Conservation (phyloP, 2,113 vertebrate genomes). For the Oncorhynchus tshawytscha region DNA sequence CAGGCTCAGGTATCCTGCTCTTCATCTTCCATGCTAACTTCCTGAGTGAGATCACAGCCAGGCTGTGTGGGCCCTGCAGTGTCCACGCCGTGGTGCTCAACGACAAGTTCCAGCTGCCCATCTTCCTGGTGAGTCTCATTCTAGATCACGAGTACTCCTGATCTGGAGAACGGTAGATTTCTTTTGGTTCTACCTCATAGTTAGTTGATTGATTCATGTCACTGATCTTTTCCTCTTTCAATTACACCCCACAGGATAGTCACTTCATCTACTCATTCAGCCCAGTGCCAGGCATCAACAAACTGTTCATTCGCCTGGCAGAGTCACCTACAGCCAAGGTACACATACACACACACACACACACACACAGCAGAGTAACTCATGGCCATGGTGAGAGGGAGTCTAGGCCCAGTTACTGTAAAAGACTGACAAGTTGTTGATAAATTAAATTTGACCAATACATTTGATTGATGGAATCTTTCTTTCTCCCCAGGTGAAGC, state of each 20-base stretch:
- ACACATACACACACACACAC: not conserved
- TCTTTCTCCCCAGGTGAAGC: slow-evolving; percentile 80
- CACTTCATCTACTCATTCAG: slow-evolving; percentile 99
- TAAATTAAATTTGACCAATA: not conserved
- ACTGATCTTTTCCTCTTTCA: not conserved
- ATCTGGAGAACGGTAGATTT: not conserved
- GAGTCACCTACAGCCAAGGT: slow-evolving; percentile 92
- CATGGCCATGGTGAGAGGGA: not conserved
- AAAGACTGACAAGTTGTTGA: not conserved
- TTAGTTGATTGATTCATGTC: not conserved
- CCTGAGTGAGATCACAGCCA: slow-evolving; percentile 82
- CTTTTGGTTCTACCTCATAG: not conserved
- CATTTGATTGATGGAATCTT: not conserved
- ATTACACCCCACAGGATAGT: slow-evolving; percentile 80
- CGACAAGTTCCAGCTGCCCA: slow-evolving; percentile 95
- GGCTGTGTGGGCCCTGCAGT: slow-evolving; percentile 91
- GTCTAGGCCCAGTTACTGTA: not conserved
- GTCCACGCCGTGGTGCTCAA: slow-evolving; percentile 96
- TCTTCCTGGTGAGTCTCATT: slow-evolving; percentile 26
- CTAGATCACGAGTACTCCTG: not conserved
- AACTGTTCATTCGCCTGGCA: slow-evolving; percentile 87
- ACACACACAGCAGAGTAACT: not conserved
- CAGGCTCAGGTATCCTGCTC: slow-evolving; percentile 90
- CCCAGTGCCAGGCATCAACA: slow-evolving; percentile 86
- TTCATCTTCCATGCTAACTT: slow-evolving; percentile 96